Evolutionary conservation across 2,888 invertebrate genomes (phyloP), one percentile per base, ranked within the genome.

Genomic region (Patella pellucida): DNA sequence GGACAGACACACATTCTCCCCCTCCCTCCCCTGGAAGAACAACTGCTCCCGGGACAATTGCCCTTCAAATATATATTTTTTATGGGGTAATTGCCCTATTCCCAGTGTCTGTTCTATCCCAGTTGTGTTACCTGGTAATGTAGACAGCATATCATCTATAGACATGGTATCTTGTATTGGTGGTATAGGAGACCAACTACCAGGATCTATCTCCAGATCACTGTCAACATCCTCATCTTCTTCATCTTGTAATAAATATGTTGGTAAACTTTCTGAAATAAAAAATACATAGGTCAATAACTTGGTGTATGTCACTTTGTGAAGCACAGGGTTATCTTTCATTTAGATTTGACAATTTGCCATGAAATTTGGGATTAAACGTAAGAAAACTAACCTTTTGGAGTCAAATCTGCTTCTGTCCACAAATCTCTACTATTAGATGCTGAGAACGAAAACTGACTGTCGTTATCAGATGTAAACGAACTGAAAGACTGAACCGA

Each of bases 201-300:
- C 88, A 12, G 89, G 88, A 80, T 89, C 89, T 76, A 90, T 88
- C 79, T 90, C 89, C 75, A 89, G 74, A 80, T 89, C 89, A 82
- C 87, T 85, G 71, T 87, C 86, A 31, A 84, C 83, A 67, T 78
- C 78, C 27, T 71, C 78, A 19, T 76, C 79, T 12, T 80, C 78
- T 74, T 84, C 84, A 69, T 83, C 85, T 41, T 83, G 81, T 78
- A 80, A 75, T 75, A 81, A 79, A 71, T 85, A 78, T 69, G 79
- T 78, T 1, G 86, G 85, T 7, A 86, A 76, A 4, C 79, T 83
- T 19, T 81, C 86, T 41, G 41, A 41, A 41, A 41, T 41, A 2
- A 41, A 41, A 31, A 41, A 0, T 41, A 41, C 41, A 41, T 41
- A 9, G 41, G 9, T 41, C 41, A 41, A 9, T 9, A 41, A 41